Evolutionary conservation across 2,113 vertebrate species (phyloP), one percentile per base, ranked within the genome.

Genomic region (Martes martes): DNA sequence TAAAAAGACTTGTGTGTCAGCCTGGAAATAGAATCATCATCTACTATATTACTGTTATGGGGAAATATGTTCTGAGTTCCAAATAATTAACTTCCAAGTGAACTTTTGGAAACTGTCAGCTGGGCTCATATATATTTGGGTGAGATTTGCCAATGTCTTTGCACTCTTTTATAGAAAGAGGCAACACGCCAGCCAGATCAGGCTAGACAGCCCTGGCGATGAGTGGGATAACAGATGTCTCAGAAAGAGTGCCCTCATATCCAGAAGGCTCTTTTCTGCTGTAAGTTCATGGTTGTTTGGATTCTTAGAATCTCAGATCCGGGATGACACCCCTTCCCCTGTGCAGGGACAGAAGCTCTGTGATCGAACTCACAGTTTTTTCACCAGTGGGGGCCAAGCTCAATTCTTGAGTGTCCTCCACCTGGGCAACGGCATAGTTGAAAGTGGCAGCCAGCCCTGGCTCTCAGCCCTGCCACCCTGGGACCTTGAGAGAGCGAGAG

Each of bases 41-140:
- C 65, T 97, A 89, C 95, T 95, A 93, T 91, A 95, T 96, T 78
- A 95, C 93, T 45, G 57, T 91, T 98, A 94, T 55, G 82, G 97
- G 94, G 61, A 98, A 98, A 96, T 96, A 96, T 91, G 97, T 94
- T 97, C 88, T 74, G 92, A 94, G 96, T 96, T 97, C 94, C 96
- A 97, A 95, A 98, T 96, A 90, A 97, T 98, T 98, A 97, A 96
- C 98, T 98, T 97, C 80, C 84, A 85, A 92, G 97, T 96, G 97
- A 97, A 97, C 95, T 97, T 93, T 96, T 88, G 89, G 89, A 95
- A 96, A 95, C 94, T 59, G 59, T 92, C 93, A 89, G 92, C 94
- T 26, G 52, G 93, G 71, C 84, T 96, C 88, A 81, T 85, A 69
- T 96, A 95, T 95, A 91, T 94, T 91, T 94, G 97, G 95, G 90